Percentiles rank a stretch among this genome's conserved stretches.
These are phyloP conservation scores for Myanophis thanlyinensis DNA, from an alignment of 2,113 vertebrate species.

Conservation along the genomic window DNA sequence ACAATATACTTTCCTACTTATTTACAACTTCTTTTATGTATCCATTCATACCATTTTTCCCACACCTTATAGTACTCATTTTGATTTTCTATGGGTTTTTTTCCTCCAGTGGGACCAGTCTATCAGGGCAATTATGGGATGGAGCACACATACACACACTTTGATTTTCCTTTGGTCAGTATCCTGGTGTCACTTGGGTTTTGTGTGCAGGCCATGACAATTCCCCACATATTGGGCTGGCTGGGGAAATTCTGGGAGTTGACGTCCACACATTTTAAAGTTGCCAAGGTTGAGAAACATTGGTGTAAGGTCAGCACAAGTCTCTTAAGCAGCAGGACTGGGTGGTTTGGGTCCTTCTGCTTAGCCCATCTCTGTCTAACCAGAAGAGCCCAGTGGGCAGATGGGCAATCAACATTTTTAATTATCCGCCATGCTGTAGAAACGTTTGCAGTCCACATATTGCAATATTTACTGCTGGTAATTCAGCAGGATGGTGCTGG, in stretches of 20 bases:
- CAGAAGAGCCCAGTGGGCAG: background rate
- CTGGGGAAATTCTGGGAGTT: background rate
- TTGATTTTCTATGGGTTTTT: too few relatives aligned
- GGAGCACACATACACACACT: background rate
- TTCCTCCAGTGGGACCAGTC: too few relatives aligned
- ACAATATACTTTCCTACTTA: too few relatives aligned
- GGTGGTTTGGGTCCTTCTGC: background rate
- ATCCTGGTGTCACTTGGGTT: background rate
- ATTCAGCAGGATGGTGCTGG: background rate
- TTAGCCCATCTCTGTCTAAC: background rate
- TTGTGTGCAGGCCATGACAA: background rate
- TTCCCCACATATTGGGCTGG: background rate
- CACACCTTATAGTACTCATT: too few relatives aligned
- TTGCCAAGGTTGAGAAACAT: background rate
- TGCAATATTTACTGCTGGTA: background rate
- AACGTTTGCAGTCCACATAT: background rate
- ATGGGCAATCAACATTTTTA: background rate
- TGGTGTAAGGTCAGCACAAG: background rate
- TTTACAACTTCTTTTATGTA: too few relatives aligned
- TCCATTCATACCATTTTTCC: too few relatives aligned
- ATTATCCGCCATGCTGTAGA: background rate
- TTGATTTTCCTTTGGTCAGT: background rate
- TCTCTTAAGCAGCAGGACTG: background rate
- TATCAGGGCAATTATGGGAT: too few relatives aligned
- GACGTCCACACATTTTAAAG: background rate